These are phyloP conservation scores for Amniataba percoides DNA, from an alignment of 2,797 vertebrate species.

Conservation along the genomic window DNA sequence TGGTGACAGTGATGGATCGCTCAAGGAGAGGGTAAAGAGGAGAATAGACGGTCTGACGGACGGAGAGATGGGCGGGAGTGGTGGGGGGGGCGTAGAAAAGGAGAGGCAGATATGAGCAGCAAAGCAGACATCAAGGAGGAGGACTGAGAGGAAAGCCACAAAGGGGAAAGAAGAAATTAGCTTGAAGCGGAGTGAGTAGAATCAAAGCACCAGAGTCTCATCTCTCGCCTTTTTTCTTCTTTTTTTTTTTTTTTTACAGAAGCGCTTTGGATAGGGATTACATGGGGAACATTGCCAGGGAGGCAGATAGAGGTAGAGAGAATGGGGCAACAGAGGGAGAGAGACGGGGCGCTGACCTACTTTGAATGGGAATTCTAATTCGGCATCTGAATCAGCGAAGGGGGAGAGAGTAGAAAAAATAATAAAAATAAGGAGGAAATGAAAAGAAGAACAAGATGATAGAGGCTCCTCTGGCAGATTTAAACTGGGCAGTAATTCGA, in stretches of 20 bases:
- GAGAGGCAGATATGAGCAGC: constrained; percentile 30
- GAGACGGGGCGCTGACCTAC: constrained; percentile 72
- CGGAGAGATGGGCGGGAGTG: not conserved
- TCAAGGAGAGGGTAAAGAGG: constrained; percentile 28
- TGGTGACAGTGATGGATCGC: constrained; percentile 63
- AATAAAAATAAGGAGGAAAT: constrained; percentile 41
- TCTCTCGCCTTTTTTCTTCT: constrained; percentile 20
- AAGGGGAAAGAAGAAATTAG: constrained; percentile 62
- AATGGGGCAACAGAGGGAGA: constrained; percentile 42
- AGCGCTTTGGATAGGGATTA: constrained; percentile 70
- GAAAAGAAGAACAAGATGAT: constrained; percentile 55
- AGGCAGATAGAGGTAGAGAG: constrained; percentile 48
- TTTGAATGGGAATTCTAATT: constrained; percentile 75
- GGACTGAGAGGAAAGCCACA: constrained; percentile 51
- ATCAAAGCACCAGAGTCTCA: constrained; percentile 66
- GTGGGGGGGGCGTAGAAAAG: not conserved
- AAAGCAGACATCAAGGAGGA: constrained; percentile 53
- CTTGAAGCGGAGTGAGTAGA: constrained; percentile 61
- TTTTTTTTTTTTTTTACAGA: constrained; percentile 15
- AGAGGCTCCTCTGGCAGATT: constrained; percentile 41
- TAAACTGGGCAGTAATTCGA: constrained; percentile 40
- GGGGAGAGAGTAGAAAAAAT: not conserved
- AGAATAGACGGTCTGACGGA: constrained; percentile 30
- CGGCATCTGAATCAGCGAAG: constrained; percentile 59
- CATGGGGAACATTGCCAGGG: constrained; percentile 54